Base-by-base conservation (phyloP, 2,888 invertebrate species). In the Isoperla grammatica region DNA sequence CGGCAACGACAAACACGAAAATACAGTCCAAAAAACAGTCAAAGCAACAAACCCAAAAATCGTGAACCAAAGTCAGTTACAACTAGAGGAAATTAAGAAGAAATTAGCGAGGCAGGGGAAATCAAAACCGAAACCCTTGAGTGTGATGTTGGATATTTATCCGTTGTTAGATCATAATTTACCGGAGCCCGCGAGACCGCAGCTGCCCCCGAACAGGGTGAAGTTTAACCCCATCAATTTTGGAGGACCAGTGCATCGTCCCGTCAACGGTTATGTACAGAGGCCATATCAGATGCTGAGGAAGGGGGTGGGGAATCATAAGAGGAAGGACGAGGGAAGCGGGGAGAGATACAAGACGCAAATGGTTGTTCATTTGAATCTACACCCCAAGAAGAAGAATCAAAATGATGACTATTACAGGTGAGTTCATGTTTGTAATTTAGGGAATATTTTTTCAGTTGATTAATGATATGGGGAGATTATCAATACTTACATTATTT, bases 341-440 rank as follows among this genome's bases (percentile, higher is more conserved):
- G 19, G 46, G 5, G 46, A 22, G 8, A 29, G 8, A 29, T 29
- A 72, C 23, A 71, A 74, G n/a, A 78, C 80, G 42, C 83, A 83
- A 68, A 81, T 85, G 76, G 76, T 84, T 66, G 78, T 86, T 4
- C 84, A 85, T 61, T 72, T 85, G n/a, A 85, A 86, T 72, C 72
- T 86, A 8, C 84, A 81, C 68, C 81, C 81, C 1, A 76, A 80
- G 56, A 78, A 75, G 60, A 80, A 78, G 22, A 19, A 17, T 3
- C 54, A n/a, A 2, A n/a, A 29, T 13, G 37, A 39, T n/a, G 22
- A 22, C 17, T 35, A 19, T 29, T 29, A 37, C 20, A 53, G 53
- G 53, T 53, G 17, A 17, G 53, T 50, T 5, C 3, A 12, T n/a
- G n/a, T n/a, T n/a, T n/a, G n/a, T n/a, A n/a, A n/a, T n/a, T n/a